A percentile compares a stretch with the other conserved stretches of the same genome.
Evolutionary conservation across 1,140 invertebrate species (phyloP).

Genomic region (Calycopis cecrops): DNA sequence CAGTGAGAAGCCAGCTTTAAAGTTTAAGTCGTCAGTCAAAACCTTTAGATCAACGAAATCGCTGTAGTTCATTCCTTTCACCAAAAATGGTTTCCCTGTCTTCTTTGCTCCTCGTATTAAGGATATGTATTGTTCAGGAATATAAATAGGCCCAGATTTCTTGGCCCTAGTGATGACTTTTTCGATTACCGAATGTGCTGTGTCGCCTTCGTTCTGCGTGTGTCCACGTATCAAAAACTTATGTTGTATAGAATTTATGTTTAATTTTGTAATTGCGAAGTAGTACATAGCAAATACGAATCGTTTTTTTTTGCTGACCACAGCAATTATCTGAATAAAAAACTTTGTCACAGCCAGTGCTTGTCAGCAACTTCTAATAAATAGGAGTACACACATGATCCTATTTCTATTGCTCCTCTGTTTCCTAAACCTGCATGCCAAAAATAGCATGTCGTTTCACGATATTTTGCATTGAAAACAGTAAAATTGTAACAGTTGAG

Average conservation of each 20-base stretch:
- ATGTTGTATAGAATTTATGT: conserved; percentile 36
- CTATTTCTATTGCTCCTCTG: conserved; percentile 60
- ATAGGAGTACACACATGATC: conserved; percentile 45
- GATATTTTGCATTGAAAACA: conserved; percentile 38
- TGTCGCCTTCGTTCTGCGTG: conserved; percentile 43
- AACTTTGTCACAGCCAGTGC: conserved; percentile 30
- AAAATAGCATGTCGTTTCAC: conserved; percentile 45
- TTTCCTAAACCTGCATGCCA: conserved; percentile 66
- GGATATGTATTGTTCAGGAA: conserved; percentile 35
- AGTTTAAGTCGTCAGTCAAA: conserved; percentile 18
- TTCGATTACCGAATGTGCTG: conserved; percentile 42
- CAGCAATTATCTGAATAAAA: conserved; percentile 54
- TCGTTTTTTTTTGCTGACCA: conserved; percentile 53
- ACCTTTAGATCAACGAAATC: conserved; percentile 32
- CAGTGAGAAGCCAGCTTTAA: too few relatives aligned
- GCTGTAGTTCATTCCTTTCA: conserved; percentile 31
- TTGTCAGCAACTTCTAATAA: conserved; percentile 29
- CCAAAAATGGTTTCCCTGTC: conserved; percentile 32
- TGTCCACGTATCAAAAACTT: conserved; percentile 45
- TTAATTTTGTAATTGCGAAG: conserved; percentile 29
- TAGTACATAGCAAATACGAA: conserved; percentile 38
- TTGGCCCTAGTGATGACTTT: conserved; percentile 32
- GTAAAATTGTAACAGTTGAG: conserved; percentile 66
- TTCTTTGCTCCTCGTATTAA: conserved; percentile 38
- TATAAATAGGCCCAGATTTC: conserved; percentile 32